A percentile compares a stretch with the other conserved stretches of the same genome.
phyloP scores from a whole-genome alignment of 2,888 invertebrate genomes.

The Piscicola geometra region DNA sequence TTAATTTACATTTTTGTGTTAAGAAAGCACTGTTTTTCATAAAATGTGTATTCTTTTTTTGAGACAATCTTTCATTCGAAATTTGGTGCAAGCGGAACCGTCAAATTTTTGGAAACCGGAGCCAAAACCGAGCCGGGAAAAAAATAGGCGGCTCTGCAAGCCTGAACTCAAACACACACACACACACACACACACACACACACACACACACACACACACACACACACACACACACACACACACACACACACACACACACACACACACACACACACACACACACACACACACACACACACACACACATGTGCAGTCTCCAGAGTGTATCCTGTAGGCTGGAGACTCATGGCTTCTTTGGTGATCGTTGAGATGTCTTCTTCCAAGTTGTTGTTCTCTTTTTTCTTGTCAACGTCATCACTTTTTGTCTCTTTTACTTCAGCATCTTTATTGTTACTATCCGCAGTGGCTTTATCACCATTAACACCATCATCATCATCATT shows the following conservation, averaged over 20 bases:
- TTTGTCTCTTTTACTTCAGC: not conserved
- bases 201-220: constrained; percentile 21
- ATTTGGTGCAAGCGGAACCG: too few species aligned
- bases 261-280: constrained; percentile 24
- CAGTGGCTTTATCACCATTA: constrained; percentile 6
- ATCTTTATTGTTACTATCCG: constrained; percentile 3
- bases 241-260: constrained; percentile 14
- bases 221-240: constrained; percentile 23
- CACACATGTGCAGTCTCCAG: constrained; percentile 81
- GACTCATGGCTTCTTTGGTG: constrained; percentile 85
- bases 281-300: not conserved
- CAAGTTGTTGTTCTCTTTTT: constrained; percentile 21
- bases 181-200: constrained; percentile 18
- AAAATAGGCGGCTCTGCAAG: too few species aligned
- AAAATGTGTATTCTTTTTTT: too few species aligned
- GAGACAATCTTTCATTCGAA: too few species aligned
- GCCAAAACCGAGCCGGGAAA: too few species aligned
- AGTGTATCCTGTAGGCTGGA: constrained; percentile 96
- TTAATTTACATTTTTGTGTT: too few species aligned
- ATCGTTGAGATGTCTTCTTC: constrained; percentile 74
- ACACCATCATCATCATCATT: constrained; percentile 49
- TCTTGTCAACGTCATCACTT: not conserved
- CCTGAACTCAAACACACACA: constrained; percentile 13
- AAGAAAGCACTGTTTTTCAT: too few species aligned
- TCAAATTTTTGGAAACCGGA: too few species aligned